These are phyloP conservation scores for Trichopoda pennipes DNA, from an alignment of 2,888 invertebrate species.

Conservation along the genomic window DNA sequence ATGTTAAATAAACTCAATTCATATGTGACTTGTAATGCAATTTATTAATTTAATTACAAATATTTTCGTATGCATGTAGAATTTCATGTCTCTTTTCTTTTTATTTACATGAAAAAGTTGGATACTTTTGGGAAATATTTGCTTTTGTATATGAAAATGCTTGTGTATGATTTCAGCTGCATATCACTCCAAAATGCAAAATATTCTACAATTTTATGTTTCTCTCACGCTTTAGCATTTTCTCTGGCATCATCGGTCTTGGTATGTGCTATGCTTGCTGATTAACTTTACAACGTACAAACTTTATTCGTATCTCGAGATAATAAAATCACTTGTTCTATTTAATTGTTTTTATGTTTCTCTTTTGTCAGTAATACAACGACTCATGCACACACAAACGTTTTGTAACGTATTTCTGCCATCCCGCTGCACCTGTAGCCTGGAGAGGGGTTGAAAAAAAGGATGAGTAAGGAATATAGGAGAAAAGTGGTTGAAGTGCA, in stretches of 20 bases:
- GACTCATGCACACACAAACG: neutral
- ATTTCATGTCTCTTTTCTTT: slow-evolving; percentile 6
- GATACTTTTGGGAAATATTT: slow-evolving; percentile 32
- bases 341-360: slow-evolving; percentile 58
- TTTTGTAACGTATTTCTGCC: neutral
- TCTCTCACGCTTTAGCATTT: neutral
- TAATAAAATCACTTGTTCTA: slow-evolving; percentile 61
- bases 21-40: slow-evolving; percentile 39
- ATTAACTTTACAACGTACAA: slow-evolving; percentile 18
- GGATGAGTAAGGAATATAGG: neutral
- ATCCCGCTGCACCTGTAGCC: slow-evolving; percentile 8
- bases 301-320: slow-evolving; percentile 27
- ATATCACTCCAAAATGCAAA: slow-evolving; percentile 25
- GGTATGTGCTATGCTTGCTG: slow-evolving; percentile 2
- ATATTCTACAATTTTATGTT: slow-evolving; percentile 13
- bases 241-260: neutral
- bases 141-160: neutral
- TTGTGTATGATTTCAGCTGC: slow-evolving; percentile 32
- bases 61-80: neutral
- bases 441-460: neutral
- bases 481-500: neutral
- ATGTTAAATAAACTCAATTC: slow-evolving; percentile 42
- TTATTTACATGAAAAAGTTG: slow-evolving; percentile 29
- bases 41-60: slow-evolving; percentile 47
- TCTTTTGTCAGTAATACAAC: slow-evolving; percentile 18